Percentiles rank a stretch among this genome's conserved stretches.
Evolutionary conservation across 1,140 invertebrate species (phyloP).

Genomic region (Pseudoatta argentina): DNA sequence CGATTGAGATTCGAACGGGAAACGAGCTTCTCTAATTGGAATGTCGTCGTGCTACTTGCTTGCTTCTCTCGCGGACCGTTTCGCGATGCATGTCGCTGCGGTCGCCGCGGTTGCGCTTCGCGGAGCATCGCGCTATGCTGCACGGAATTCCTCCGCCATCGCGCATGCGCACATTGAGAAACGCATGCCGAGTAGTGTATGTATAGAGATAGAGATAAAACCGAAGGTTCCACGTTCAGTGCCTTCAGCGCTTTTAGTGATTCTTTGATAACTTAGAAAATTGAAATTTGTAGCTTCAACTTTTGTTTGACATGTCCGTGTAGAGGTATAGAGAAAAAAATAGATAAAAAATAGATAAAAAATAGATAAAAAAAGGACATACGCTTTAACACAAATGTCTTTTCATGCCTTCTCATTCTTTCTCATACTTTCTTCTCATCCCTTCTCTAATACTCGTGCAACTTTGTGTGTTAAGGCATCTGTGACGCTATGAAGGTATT

Average conservation of each 20-base stretch:
- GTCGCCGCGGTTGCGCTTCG: neutral
- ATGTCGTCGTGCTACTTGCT: constrained; percentile 57
- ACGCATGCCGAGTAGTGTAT: neutral
- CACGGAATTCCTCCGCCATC: constrained; percentile 47
- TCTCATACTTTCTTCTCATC: too few relatives aligned
- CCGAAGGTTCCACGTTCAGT: neutral
- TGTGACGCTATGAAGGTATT: too few relatives aligned
- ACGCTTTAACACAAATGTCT: too few relatives aligned
- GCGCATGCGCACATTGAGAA: neutral
- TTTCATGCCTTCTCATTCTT: too few relatives aligned
- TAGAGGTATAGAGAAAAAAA: too few relatives aligned
- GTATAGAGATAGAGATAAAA: constrained; percentile 1
- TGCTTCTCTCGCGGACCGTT: constrained; percentile 4
- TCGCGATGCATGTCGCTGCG: constrained; percentile 6
- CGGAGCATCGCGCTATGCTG: constrained; percentile 28
- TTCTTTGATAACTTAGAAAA: neutral
- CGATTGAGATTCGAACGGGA: constrained; percentile 43
- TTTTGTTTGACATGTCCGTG: too few relatives aligned
- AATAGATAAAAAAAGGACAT: too few relatives aligned
- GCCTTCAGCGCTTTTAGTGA: neutral
- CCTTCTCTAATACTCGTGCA: too few relatives aligned
- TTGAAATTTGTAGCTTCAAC: neutral
- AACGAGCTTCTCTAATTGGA: constrained; percentile 67
- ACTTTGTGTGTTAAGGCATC: too few relatives aligned
- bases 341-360: too few relatives aligned